Evolutionary conservation across 2,113 vertebrate species (phyloP).

Genomic region (Asarcornis scutulata): DNA sequence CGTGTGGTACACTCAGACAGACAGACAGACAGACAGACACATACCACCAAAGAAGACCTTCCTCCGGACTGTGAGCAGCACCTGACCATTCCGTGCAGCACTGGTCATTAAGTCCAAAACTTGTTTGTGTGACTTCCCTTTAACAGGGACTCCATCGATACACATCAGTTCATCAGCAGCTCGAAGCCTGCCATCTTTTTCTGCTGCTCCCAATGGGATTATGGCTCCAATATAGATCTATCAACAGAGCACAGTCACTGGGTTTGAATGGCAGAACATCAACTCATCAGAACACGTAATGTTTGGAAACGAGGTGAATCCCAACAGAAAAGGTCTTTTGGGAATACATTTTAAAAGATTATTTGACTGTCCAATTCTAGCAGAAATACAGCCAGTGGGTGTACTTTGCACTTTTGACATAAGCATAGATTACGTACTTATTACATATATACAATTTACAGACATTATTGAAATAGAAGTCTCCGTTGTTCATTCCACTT

Average conservation of each 20-base stretch:
- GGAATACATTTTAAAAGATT: background rate
- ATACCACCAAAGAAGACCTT: constrained; percentile 86
- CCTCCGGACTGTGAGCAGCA: constrained; percentile 91
- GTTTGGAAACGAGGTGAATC: background rate
- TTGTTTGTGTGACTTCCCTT: constrained; percentile 96
- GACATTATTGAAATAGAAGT: background rate
- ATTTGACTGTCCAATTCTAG: background rate
- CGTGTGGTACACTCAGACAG: background rate
- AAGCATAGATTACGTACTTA: background rate
- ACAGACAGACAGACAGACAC: background rate
- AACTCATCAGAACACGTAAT: background rate
- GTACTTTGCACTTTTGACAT: background rate
- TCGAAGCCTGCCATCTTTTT: constrained; percentile 93
- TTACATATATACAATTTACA: background rate
- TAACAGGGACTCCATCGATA: constrained; percentile 92
- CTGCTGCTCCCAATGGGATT: constrained; percentile 92
- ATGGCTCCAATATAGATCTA: constrained; percentile 98
- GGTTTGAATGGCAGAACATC: background rate
- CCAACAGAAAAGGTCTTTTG: background rate
- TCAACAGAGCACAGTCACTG: background rate
- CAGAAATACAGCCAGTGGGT: background rate
- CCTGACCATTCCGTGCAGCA: constrained; percentile 93
- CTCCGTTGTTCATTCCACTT: background rate
- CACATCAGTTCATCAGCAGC: constrained; percentile 95
- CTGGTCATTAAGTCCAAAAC: constrained; percentile 97